Percentiles rank a stretch among this genome's conserved stretches.
phyloP scores from a whole-genome alignment of 2,888 invertebrate genomes.

The Sicus ferrugineus region DNA sequence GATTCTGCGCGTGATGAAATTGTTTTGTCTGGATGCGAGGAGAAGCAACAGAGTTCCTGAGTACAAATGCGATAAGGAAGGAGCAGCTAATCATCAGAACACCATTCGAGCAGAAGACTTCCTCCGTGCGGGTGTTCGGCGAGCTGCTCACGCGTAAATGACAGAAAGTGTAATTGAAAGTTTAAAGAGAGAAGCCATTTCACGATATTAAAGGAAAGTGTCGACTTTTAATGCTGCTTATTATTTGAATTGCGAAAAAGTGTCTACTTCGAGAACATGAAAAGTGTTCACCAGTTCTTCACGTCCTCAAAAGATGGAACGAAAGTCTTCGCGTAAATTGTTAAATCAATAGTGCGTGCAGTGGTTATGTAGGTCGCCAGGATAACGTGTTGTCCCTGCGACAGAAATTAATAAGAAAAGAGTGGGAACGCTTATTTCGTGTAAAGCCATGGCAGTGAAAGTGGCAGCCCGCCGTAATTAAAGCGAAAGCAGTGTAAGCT shows the following conservation, averaged over 20 bases:
- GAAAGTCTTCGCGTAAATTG: conserved; percentile 29
- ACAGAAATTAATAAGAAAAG: not conserved
- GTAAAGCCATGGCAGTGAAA: too few species aligned
- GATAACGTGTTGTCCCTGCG: conserved; percentile 11
- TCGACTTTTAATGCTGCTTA: too few species aligned
- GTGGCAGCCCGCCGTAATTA: too few species aligned
- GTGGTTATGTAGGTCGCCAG: conserved; percentile 31
- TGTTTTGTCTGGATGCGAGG: conserved; percentile 32
- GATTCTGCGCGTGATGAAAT: conserved; percentile 25
- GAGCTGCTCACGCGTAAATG: conserved; percentile 51
- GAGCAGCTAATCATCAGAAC: conserved; percentile 45
- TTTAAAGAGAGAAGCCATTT: conserved; percentile 24
- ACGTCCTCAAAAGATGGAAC: not conserved
- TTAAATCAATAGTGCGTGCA: conserved; percentile 40
- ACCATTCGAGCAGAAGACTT: conserved; percentile 62
- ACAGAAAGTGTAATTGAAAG: conserved; percentile 22
- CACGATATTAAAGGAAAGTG: too few species aligned
- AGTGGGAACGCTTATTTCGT: too few species aligned
- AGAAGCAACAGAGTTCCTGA: conserved; percentile 27
- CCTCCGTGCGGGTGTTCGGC: conserved; percentile 58
- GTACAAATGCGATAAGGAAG: conserved; percentile 37
- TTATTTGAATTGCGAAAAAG: conserved; percentile 17
- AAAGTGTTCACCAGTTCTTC: not conserved
- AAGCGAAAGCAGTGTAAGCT: too few species aligned
- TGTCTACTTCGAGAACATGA: not conserved